phyloP scores from a whole-genome alignment of 2,888 invertebrate genomes.

The Panorpa germanica region DNA sequence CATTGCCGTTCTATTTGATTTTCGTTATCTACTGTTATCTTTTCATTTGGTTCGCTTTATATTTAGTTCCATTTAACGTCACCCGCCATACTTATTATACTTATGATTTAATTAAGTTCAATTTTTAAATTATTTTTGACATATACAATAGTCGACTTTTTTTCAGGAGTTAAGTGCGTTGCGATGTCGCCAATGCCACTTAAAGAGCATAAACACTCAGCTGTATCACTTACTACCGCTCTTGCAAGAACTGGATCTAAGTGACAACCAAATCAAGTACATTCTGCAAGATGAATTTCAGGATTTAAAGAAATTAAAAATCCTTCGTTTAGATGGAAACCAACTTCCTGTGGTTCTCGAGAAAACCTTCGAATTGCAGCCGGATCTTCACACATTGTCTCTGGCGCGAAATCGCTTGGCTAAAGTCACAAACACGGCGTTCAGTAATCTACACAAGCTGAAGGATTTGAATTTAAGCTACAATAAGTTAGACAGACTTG shows the following conservation, averaged over 20 bases:
- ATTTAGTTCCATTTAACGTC: too few relatives aligned
- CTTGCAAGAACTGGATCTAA: slow-evolving; percentile 54
- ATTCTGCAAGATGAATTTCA: slow-evolving; percentile 51
- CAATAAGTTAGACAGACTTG: slow-evolving; percentile 52
- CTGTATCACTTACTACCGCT: slow-evolving; percentile 57
- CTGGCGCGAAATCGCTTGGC: slow-evolving; percentile 56
- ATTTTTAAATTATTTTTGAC: slow-evolving; percentile 9
- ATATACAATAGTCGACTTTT: slow-evolving; percentile 10
- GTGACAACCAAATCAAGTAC: slow-evolving; percentile 56
- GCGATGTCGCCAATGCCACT: slow-evolving; percentile 50
- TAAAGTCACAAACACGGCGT: slow-evolving; percentile 52
- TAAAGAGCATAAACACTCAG: slow-evolving; percentile 57
- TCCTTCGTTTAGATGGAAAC: slow-evolving; percentile 53
- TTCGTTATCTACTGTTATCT: too few relatives aligned
- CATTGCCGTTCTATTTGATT: too few relatives aligned
- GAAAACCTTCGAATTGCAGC: slow-evolving; percentile 41
- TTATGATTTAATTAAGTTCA: background rate
- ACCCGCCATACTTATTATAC: too few relatives aligned
- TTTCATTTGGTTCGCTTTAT: too few relatives aligned
- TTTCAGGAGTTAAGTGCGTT: slow-evolving; percentile 49
- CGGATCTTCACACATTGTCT: slow-evolving; percentile 31
- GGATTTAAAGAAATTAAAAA: slow-evolving; percentile 42
- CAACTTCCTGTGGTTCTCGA: slow-evolving; percentile 56
- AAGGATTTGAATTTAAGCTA: slow-evolving; percentile 53
- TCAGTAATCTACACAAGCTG: slow-evolving; percentile 49